A percentile compares a stretch with the other conserved stretches of the same genome.
These are phyloP conservation scores for Podarcis muralis DNA, from an alignment of 2,113 vertebrate genomes.

Conservation along the genomic window DNA sequence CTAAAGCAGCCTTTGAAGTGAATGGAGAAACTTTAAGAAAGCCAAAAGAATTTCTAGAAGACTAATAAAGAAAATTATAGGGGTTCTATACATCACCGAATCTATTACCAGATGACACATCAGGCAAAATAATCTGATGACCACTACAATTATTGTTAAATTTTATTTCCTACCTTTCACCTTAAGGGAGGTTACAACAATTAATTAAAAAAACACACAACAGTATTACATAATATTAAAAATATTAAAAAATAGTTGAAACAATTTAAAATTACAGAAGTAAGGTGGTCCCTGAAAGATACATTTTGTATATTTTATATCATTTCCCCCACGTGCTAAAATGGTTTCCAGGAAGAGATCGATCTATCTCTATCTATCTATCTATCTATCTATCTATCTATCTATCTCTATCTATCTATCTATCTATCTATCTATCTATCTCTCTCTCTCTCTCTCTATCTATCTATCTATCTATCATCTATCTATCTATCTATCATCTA, in stretches of 20 bases:
- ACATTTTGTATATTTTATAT: not conserved
- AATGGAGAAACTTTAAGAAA: not conserved
- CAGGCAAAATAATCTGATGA: conserved; percentile 7
- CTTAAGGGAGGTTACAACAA: too few species aligned
- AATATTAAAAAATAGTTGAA: too few species aligned
- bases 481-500: not conserved
- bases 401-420: too few species aligned
- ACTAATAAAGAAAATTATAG: not conserved
- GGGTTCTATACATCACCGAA: not conserved
- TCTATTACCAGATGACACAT: not conserved
- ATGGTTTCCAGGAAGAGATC: not conserved
- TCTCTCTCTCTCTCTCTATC: too few species aligned
- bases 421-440: too few species aligned
- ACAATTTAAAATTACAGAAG: too few species aligned
- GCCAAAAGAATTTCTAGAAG: not conserved
- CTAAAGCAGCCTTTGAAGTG: not conserved
- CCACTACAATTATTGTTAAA: too few species aligned
- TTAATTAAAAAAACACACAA: too few species aligned
- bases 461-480: not conserved
- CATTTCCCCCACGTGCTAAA: not conserved
- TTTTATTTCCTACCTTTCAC: too few species aligned
- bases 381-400: not conserved
- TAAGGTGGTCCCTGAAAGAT: too few species aligned
- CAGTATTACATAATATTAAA: too few species aligned
- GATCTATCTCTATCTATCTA: too few species aligned